These are phyloP conservation scores for Prosapia bicincta DNA, from an alignment of 2,888 invertebrate genomes.

Conservation along the genomic window DNA sequence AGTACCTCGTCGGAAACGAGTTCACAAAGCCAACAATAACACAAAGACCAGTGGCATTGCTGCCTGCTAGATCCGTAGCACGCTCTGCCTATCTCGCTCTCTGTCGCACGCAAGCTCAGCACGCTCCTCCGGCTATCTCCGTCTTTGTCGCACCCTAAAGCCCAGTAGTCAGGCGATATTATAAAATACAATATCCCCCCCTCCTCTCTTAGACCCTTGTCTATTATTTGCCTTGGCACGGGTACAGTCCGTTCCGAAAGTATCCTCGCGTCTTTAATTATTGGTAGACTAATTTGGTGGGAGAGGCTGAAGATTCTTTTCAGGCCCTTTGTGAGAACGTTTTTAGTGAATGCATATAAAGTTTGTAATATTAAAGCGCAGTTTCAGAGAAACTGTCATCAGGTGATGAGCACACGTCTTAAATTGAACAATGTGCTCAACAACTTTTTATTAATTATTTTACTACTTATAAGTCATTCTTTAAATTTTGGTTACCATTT, in stretches of 20 bases:
- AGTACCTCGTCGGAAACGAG: background rate
- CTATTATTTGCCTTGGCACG: slow-evolving; percentile 36
- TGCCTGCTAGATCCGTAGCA: background rate
- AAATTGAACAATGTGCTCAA: no score
- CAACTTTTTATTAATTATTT: no score
- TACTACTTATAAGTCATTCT: no score
- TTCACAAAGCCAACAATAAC: background rate
- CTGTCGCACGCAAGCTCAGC: slow-evolving; percentile 5
- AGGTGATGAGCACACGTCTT: no score
- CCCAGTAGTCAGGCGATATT: slow-evolving; percentile 28
- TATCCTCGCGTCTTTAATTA: background rate
- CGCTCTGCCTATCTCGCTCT: slow-evolving; percentile 7
- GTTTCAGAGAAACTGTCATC: no score
- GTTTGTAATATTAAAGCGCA: no score
- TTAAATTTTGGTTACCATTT: no score
- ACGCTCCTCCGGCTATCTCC: background rate
- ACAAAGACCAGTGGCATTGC: background rate
- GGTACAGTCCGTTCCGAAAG: slow-evolving; percentile 28
- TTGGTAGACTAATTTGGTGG: no score
- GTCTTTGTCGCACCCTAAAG: slow-evolving; percentile 13
- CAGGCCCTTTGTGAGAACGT: no score
- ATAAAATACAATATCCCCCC: slow-evolving; percentile 26
- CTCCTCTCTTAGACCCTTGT: slow-evolving; percentile 15
- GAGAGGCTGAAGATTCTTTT: no score
- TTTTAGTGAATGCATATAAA: no score